phyloP scores from a whole-genome alignment of 1,140 invertebrate genomes.

The Drosophila insularis region DNA sequence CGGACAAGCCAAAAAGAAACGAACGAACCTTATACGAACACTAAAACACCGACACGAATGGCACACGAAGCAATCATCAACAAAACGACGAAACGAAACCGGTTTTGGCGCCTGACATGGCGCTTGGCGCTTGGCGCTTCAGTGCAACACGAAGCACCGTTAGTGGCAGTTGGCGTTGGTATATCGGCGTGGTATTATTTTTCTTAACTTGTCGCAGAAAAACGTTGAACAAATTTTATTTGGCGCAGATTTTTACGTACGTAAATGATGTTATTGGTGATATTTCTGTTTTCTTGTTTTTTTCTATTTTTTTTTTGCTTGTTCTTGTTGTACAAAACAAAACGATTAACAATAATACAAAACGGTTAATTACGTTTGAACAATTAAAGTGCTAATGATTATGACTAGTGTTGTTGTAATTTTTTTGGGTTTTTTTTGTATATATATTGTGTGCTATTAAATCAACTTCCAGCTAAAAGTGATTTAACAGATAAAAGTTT shows the following conservation, averaged over 20 bases:
- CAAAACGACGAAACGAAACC: conserved; percentile 33
- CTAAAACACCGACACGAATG: conserved; percentile 9
- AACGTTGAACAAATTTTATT: conserved; percentile 29
- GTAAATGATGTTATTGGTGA: conserved; percentile 23
- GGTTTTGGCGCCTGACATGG: conserved; percentile 53
- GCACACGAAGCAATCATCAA: conserved; percentile 6
- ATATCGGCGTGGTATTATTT: conserved; percentile 29
- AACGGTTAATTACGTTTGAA: conserved; percentile 24
- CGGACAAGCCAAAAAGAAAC: conserved; percentile 30
- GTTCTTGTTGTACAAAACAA: neutral
- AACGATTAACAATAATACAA: conserved; percentile 10
- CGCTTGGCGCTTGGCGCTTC: conserved; percentile 47
- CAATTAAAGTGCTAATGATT: conserved; percentile 58
- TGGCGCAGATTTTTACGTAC: conserved; percentile 58
- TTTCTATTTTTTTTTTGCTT: neutral
- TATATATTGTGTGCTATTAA: conserved; percentile 63
- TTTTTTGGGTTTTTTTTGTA: conserved; percentile 20
- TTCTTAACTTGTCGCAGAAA: conserved; percentile 3
- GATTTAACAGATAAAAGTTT: conserved; percentile 30
- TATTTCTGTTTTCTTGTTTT: neutral
- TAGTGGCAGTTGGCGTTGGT: conserved; percentile 56
- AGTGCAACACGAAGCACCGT: conserved; percentile 66
- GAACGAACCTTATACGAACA: conserved; percentile 8
- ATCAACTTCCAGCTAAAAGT: conserved; percentile 48
- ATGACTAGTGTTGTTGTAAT: conserved; percentile 45